Conservation (phyloP, 2,113 vertebrate species). For the Podarcis cretensis region DNA sequence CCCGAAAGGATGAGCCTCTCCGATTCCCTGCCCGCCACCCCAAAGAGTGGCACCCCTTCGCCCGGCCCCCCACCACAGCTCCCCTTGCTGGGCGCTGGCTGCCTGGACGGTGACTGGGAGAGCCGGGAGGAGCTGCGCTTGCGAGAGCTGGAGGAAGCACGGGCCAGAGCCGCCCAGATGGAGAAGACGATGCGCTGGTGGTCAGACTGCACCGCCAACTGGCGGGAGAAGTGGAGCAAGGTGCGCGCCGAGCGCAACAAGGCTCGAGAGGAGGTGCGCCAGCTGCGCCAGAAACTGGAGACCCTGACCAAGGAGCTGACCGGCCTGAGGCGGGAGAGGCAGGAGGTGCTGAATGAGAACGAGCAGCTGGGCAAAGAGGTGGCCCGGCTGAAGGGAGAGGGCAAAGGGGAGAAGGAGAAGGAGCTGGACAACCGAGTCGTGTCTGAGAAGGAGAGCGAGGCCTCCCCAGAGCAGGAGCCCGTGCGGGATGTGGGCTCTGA, state of each 20-base stretch:
- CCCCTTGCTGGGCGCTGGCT: conserved; percentile 66
- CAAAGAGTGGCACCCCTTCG: conserved; percentile 86
- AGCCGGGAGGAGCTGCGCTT: conserved; percentile 93
- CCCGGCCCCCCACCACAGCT: conserved; percentile 85
- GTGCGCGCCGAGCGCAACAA: conserved; percentile 93
- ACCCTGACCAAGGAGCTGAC: conserved; percentile 93
- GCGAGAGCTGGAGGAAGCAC: conserved; percentile 93
- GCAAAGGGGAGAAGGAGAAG: conserved; percentile 34
- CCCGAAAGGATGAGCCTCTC: conserved; percentile 83
- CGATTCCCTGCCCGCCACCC: conserved; percentile 86
- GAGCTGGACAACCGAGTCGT: conserved; percentile 48
- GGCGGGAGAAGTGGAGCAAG: conserved; percentile 99
- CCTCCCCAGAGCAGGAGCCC: conserved; percentile 83
- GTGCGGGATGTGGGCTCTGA: conserved; percentile 88
- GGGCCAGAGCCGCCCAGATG: conserved; percentile 93
- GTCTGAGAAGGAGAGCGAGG: conserved; percentile 61
- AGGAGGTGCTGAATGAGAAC: conserved; percentile 86
- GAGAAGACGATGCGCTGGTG: conserved; percentile 99
- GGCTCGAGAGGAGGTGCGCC: conserved; percentile 91
- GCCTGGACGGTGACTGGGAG: conserved; percentile 91
- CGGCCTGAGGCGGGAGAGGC: conserved; percentile 84
- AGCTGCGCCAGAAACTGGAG: conserved; percentile 91
- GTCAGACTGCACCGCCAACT: conserved; percentile 98
- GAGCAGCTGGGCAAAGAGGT: conserved; percentile 79
- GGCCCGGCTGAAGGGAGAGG: conserved; percentile 63